phyloP scores from a whole-genome alignment of 2,113 vertebrate genomes.

The Lepidothrix coronata region DNA sequence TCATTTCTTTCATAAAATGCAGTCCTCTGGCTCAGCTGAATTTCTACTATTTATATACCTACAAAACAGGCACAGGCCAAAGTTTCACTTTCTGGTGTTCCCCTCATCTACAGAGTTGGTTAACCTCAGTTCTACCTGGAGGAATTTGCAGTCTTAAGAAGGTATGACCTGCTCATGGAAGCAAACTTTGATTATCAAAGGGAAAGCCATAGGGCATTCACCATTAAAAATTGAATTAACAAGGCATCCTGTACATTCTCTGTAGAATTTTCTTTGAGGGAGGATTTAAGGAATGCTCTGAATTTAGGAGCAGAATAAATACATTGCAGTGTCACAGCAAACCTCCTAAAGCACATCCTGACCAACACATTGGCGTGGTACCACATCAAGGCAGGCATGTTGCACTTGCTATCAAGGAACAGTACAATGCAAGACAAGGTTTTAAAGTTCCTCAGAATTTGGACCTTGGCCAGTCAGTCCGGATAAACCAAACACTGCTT shows the following conservation, averaged over 20 bases:
- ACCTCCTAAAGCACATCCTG: constrained; percentile 35
- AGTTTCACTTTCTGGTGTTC: constrained; percentile 41
- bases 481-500: not conserved
- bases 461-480: not conserved
- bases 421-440: not conserved
- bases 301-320: constrained; percentile 18
- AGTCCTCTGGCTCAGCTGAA: not conserved
- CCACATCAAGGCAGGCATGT: not conserved
- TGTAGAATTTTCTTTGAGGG: constrained; percentile 31
- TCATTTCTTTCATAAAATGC: not conserved
- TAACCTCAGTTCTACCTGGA: constrained; percentile 57
- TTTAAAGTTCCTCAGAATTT: not conserved
- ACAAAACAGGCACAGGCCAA: constrained; percentile 17
- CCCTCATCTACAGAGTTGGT: constrained; percentile 1
- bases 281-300: constrained; percentile 36
- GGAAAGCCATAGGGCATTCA: constrained; percentile 53
- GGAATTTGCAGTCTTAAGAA: constrained; percentile 56
- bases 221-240: constrained; percentile 70
- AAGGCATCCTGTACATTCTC: constrained; percentile 55
- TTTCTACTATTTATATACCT: not conserved
- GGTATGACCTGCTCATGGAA: constrained; percentile 35
- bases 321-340: not conserved
- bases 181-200: constrained; percentile 65
- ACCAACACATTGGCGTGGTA: not conserved
- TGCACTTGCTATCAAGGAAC: not conserved